Conservation (phyloP, 2,797 vertebrate species). For the Lagorchestes hirsutus region DNA sequence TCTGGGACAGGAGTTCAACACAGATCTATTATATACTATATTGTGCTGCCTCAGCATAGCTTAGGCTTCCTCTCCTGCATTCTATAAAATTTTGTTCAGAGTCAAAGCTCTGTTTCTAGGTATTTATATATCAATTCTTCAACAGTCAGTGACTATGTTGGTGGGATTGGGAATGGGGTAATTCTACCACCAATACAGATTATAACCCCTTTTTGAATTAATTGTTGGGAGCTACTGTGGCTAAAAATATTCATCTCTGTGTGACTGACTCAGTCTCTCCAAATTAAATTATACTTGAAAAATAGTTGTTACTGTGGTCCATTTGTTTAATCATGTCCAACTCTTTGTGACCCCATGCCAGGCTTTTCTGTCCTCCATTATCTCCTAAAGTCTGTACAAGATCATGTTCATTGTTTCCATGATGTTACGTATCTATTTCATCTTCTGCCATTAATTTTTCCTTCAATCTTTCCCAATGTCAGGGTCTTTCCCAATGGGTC, state of each 20-base stretch:
- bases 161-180: neutral
- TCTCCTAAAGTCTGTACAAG: neutral
- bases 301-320: neutral
- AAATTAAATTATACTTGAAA: neutral
- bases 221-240: neutral
- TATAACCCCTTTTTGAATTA: neutral
- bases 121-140: neutral
- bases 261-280: neutral
- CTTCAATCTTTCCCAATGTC: neutral
- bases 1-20: neutral
- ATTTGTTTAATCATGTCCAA: too few species aligned
- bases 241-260: neutral
- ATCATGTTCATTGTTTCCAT: neutral
- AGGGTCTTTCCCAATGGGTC: neutral
- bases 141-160: neutral
- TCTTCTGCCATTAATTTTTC: neutral
- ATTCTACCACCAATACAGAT: neutral
- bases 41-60: too few species aligned
- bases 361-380: neutral
- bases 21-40: neutral
- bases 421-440: neutral
- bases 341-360: neutral
- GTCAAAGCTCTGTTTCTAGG: neutral
- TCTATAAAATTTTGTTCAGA: neutral
- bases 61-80: too few species aligned